These are phyloP conservation scores for Orthonychiurus folsomi DNA, from an alignment of 2,888 invertebrate species.

Conservation along the genomic window DNA sequence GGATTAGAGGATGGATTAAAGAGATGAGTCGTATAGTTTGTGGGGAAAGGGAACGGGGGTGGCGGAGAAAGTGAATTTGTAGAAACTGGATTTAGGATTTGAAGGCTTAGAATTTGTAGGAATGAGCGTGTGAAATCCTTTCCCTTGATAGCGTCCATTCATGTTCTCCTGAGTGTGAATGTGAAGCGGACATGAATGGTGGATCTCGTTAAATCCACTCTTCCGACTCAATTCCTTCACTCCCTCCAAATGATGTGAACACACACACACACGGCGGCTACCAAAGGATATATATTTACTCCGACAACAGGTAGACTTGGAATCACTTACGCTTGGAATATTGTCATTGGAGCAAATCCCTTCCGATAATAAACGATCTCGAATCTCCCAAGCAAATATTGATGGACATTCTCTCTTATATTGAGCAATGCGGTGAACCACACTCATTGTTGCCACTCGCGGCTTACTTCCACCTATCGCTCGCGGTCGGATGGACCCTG, in stretches of 20 bases:
- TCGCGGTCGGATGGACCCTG: constrained; percentile 91
- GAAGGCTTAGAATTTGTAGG: too few species aligned
- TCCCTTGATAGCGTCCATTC: neutral
- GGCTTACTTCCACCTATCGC: constrained; percentile 97
- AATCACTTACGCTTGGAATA: constrained; percentile 85
- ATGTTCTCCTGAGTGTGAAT: neutral
- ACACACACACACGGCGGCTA: too few species aligned
- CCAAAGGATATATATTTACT: too few species aligned
- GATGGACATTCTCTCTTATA: constrained; percentile 96
- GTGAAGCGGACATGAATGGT: neutral
- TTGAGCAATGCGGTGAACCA: constrained; percentile 89
- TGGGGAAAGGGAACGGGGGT: too few species aligned
- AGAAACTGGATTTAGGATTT: too few species aligned
- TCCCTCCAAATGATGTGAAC: too few species aligned
- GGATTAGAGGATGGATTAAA: too few species aligned
- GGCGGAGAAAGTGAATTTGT: too few species aligned
- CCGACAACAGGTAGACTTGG: neutral
- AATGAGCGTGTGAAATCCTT: neutral
- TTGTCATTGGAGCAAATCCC: constrained; percentile 95
- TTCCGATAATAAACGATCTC: constrained; percentile 85
- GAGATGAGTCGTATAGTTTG: too few species aligned
- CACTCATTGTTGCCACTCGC: constrained; percentile 84
- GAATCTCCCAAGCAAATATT: constrained; percentile 97
- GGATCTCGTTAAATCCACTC: constrained; percentile 1
- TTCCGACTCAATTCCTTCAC: neutral